Evolutionary conservation across 2,888 invertebrate species (phyloP).

Genomic region (Dicyrtoma fusca): DNA sequence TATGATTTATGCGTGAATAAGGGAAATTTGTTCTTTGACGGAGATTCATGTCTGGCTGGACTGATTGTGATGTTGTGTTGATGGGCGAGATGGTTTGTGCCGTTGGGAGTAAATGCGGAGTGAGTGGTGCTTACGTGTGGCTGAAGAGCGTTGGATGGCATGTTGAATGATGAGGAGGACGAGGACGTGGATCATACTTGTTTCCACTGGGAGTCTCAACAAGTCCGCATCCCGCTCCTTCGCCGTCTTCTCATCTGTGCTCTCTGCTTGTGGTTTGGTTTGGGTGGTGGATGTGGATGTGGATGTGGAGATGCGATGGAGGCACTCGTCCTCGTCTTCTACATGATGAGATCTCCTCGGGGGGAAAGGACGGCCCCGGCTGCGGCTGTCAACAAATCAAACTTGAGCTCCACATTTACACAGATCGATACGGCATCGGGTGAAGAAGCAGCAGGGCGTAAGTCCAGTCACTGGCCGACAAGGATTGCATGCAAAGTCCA

Average conservation of each 20-base stretch:
- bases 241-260: no score
- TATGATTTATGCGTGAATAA: no score
- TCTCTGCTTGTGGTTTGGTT: background rate
- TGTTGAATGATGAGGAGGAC: conserved; percentile 19
- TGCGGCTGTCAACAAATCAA: conserved; percentile 38
- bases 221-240: no score
- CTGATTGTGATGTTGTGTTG: no score
- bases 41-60: no score
- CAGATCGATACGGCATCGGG: conserved; percentile 38
- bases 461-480: background rate
- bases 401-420: conserved; percentile 35
- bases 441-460: background rate
- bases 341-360: background rate
- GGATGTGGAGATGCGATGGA: background rate
- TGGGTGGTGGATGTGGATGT: background rate
- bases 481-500: background rate
- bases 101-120: background rate
- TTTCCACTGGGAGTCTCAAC: no score
- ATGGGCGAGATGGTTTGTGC: background rate
- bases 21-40: no score
- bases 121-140: background rate
- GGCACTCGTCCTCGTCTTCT: no score
- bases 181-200: conserved; percentile 17
- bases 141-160: background rate
- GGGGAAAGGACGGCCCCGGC: background rate